Conservation (phyloP, 92 coral and sea anemone species). For the Epizoanthus scotinus region DNA sequence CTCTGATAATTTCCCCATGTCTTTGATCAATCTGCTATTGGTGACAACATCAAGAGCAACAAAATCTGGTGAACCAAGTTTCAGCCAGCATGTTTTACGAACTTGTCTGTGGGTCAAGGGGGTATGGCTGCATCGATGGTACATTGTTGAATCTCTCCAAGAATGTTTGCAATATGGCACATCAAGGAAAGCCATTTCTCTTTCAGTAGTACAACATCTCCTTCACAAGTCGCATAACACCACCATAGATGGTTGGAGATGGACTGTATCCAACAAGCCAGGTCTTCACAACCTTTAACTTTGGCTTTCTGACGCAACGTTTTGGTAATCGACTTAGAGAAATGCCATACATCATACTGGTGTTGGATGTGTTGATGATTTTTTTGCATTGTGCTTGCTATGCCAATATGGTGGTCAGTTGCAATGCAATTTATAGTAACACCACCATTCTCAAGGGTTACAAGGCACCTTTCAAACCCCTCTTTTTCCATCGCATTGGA, state of each 20-base stretch:
- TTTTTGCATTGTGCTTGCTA: slow-evolving; percentile 47
- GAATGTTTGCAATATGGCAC: no score
- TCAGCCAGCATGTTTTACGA: no score
- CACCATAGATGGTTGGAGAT: slow-evolving; percentile 59
- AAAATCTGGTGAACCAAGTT: no score
- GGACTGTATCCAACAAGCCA: slow-evolving; percentile 60
- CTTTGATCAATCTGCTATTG: no score
- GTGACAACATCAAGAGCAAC: no score
- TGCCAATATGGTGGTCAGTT: slow-evolving; percentile 55
- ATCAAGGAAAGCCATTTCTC: no score
- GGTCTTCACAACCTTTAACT: slow-evolving; percentile 46
- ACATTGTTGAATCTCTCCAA: no score
- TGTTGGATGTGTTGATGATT: slow-evolving; percentile 38
- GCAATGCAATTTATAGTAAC: slow-evolving; percentile 36
- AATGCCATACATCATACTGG: slow-evolving; percentile 71
- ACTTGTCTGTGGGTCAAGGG: no score
- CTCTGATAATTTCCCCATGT: no score
- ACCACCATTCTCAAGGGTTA: slow-evolving; percentile 3
- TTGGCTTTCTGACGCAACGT: slow-evolving; percentile 54
- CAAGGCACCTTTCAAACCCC: slow-evolving; percentile 40
- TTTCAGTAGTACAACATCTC: no score
- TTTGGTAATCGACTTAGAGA: slow-evolving; percentile 61
- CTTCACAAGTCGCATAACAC: no score
- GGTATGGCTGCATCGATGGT: no score
- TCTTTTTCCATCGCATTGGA: slow-evolving; percentile 63